Conservation (phyloP, 2,113 vertebrate genomes). For the Psittacus erithacus region DNA sequence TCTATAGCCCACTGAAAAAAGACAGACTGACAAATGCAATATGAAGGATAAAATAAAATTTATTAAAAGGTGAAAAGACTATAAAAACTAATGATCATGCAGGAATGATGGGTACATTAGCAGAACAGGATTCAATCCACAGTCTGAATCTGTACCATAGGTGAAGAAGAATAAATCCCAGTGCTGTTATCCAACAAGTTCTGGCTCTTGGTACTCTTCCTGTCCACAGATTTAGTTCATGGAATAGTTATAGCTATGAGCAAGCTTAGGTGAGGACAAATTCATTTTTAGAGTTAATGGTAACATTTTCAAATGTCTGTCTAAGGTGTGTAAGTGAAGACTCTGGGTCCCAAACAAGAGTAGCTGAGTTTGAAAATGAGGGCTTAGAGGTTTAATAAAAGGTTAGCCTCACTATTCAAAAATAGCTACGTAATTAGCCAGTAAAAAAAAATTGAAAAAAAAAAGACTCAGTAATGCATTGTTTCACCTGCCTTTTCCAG, state of each 20-base stretch:
- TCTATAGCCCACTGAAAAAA: neutral
- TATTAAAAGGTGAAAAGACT: neutral
- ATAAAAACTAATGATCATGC: neutral
- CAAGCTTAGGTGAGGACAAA: neutral
- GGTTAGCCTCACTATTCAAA: neutral
- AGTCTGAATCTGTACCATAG: neutral
- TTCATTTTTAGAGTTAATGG: neutral
- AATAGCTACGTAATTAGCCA: neutral
- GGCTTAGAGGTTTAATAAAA: neutral
- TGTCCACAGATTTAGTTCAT: neutral
- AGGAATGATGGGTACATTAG: neutral
- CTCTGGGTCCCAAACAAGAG: neutral
- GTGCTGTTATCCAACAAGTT: neutral
- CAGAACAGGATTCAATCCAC: neutral
- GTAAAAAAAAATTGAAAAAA: neutral
- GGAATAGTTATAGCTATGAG: neutral
- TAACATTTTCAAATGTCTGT: neutral
- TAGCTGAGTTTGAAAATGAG: neutral
- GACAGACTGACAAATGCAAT: neutral
- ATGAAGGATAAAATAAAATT: neutral
- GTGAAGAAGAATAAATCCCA: neutral
- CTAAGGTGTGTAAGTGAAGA: neutral
- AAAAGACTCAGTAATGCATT: neutral
- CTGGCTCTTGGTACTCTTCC: neutral
- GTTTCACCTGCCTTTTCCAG: neutral